phyloP scores from a whole-genome alignment of 1,140 invertebrate species.

The Magallana angulata region DNA sequence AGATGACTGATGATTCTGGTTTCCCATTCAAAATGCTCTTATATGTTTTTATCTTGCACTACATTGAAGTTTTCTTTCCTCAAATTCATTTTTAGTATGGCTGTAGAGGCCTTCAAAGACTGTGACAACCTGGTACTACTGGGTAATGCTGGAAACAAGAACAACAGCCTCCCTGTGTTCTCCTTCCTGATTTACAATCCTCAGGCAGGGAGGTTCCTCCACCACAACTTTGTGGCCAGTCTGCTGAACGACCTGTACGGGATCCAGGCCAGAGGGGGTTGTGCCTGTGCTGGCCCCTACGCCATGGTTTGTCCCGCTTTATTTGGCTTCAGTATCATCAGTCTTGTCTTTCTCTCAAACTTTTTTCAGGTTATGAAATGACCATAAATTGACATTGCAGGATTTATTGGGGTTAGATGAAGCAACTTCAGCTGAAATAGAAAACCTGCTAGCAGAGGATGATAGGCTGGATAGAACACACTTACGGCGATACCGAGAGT shows the following conservation, averaged over 20 bases:
- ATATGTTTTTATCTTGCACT: too few species aligned
- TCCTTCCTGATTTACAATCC: conserved; percentile 92
- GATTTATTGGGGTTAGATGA: conserved; percentile 91
- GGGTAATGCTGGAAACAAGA: conserved; percentile 84
- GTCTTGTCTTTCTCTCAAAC: too few species aligned
- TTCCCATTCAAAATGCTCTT: too few species aligned
- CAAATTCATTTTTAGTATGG: conserved; percentile 55
- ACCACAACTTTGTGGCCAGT: conserved; percentile 93
- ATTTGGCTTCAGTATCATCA: neutral
- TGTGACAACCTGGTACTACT: conserved; percentile 88
- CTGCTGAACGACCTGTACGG: conserved; percentile 95
- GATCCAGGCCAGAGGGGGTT: conserved; percentile 92
- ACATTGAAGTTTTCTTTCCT: too few species aligned
- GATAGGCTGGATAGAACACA: conserved; percentile 84
- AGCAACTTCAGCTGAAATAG: conserved; percentile 87
- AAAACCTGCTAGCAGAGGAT: conserved; percentile 87
- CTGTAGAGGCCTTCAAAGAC: conserved; percentile 59
- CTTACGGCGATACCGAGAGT: conserved; percentile 82
- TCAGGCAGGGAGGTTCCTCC: conserved; percentile 85
- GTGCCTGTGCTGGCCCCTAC: conserved; percentile 91
- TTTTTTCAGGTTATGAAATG: neutral
- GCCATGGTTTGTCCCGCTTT: conserved; percentile 79
- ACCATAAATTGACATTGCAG: conserved; percentile 77
- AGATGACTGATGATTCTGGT: too few species aligned
- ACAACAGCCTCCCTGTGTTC: conserved; percentile 89